Evolutionary conservation across 1,140 invertebrate genomes (phyloP).

Genomic region (roundworm (Caenorhabditis elegans)): DNA sequence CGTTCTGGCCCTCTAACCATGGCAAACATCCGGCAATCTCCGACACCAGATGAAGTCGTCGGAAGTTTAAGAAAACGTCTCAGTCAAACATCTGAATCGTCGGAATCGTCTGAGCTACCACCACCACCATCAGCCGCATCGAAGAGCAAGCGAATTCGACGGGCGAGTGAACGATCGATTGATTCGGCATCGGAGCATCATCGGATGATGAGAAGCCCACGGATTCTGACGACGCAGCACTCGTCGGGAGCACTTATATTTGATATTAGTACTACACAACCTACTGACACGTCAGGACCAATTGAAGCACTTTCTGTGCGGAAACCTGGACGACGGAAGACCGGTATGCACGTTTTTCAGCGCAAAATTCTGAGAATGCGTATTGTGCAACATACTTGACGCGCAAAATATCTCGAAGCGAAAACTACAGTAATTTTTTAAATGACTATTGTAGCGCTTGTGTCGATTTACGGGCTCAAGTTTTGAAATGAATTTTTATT

Average conservation of each 20-base stretch:
- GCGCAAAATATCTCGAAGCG: too few species aligned
- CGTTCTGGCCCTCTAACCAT: too few species aligned
- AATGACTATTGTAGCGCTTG: too few species aligned
- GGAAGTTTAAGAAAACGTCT: not conserved
- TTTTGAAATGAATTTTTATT: too few species aligned
- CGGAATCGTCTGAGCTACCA: not conserved
- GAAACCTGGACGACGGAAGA: not conserved
- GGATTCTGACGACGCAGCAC: not conserved
- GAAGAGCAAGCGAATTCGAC: not conserved
- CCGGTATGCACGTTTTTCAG: not conserved
- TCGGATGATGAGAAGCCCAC: too few species aligned
- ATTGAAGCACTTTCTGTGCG: not conserved
- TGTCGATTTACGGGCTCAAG: too few species aligned
- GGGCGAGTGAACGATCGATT: not conserved
- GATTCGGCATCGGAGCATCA: too few species aligned
- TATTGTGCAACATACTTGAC: too few species aligned
- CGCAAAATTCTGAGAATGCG: not conserved
- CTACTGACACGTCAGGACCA: not conserved
- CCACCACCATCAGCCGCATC: not conserved
- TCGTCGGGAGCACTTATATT: not conserved
- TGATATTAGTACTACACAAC: not conserved
- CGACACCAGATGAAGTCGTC: too few species aligned
- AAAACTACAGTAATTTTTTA: too few species aligned
- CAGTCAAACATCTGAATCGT: not conserved
- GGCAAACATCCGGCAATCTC: too few species aligned